phyloP scores from a whole-genome alignment of 2,113 vertebrate genomes.

The Nipponia nippon region DNA sequence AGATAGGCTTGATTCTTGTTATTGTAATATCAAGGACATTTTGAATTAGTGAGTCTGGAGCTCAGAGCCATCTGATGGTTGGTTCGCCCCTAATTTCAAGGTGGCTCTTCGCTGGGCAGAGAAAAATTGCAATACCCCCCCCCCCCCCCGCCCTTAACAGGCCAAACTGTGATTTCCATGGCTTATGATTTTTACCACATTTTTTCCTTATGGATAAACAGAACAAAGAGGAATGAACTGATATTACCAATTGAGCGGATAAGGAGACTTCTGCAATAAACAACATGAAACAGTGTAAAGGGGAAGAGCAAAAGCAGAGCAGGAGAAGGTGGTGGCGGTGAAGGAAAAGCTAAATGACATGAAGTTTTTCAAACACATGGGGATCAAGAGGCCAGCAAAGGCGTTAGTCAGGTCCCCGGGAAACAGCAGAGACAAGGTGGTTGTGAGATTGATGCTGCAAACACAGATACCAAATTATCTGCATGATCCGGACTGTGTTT shows the following conservation, averaged over 20 bases:
- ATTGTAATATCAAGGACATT: not conserved
- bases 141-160: not conserved
- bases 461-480: not conserved
- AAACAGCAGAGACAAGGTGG: not conserved
- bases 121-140: not conserved
- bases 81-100: not conserved
- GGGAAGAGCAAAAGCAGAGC: not conserved
- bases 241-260: not conserved
- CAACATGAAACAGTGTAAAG: not conserved
- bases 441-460: not conserved
- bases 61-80: not conserved
- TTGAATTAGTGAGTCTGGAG: not conserved
- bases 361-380: not conserved
- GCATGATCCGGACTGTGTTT: rapidly evolving
- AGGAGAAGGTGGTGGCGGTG: not conserved
- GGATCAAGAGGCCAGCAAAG: not conserved
- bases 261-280: not conserved
- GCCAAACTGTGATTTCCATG: not conserved
- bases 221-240: not conserved
- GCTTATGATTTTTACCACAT: not conserved
- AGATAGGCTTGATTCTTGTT: not conserved
- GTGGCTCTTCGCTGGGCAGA: not conserved
- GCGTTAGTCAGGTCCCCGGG: not conserved
- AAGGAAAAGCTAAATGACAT: not conserved
- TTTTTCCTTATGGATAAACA: not conserved